Conservation (phyloP, 2,113 vertebrate genomes). For the Rynchops niger region DNA sequence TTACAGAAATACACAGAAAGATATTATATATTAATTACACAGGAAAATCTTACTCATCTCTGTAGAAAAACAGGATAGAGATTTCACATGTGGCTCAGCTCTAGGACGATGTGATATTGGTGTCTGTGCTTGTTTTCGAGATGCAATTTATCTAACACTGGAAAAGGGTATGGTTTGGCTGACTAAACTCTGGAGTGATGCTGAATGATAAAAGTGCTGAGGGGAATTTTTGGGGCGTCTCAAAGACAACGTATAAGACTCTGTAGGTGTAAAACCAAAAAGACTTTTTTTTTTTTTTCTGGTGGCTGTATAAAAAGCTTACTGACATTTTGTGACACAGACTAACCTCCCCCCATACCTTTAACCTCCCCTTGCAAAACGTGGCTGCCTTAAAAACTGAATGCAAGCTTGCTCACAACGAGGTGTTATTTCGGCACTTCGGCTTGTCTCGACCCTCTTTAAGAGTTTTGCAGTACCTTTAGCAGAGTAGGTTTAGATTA, state of each 20-base stretch:
- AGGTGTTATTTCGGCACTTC: neutral
- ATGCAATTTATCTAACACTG: constrained; percentile 75
- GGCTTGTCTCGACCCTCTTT: neutral
- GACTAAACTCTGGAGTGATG: constrained; percentile 79
- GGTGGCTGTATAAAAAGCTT: constrained; percentile 60
- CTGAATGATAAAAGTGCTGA: constrained; percentile 69
- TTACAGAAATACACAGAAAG: constrained; percentile 57
- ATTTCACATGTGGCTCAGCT: constrained; percentile 63
- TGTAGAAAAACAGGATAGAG: constrained; percentile 76
- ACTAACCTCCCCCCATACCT: neutral
- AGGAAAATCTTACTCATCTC: constrained; percentile 82
- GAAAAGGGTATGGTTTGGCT: constrained; percentile 78
- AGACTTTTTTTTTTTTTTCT: neutral
- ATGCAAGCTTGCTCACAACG: neutral
- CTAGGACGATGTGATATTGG: constrained; percentile 64
- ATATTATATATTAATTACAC: constrained; percentile 63
- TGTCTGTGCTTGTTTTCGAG: constrained; percentile 72
- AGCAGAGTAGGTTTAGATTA: too few relatives aligned
- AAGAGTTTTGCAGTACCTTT: neutral
- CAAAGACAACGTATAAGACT: constrained; percentile 29
- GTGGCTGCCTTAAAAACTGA: neutral
- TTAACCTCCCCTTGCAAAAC: neutral
- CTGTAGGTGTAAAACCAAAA: constrained; percentile 71
- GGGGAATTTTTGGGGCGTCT: constrained; percentile 78
- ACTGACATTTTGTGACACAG: constrained; percentile 63